A percentile compares a stretch with the other conserved stretches of the same genome.
Evolutionary conservation across 2,888 invertebrate genomes (phyloP).

Genomic region (Meiosimyza platycephala): DNA sequence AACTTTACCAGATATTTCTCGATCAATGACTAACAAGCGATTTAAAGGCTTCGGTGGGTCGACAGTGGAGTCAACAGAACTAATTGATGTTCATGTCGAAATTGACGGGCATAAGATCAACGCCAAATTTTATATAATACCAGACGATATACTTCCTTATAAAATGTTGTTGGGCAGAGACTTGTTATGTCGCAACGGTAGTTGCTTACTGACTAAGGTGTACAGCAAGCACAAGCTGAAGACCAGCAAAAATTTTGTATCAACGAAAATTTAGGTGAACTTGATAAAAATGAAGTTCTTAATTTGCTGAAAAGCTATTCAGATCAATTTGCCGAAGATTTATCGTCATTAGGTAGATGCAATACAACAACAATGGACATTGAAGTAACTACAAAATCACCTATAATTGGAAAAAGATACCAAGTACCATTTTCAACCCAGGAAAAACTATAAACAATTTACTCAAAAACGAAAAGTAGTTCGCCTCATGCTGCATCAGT

Average conservation of each 20-base stretch:
- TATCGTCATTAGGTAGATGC: constrained; percentile 37
- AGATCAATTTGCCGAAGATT: constrained; percentile 38
- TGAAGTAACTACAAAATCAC: constrained; percentile 33
- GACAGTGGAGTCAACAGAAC: constrained; percentile 31
- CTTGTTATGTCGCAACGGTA: constrained; percentile 35
- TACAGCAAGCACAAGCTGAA: too few relatives aligned
- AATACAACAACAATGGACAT: constrained; percentile 40
- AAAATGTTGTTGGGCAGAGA: too few relatives aligned
- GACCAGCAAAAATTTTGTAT: too few relatives aligned
- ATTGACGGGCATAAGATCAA: constrained; percentile 30
- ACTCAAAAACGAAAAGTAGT: constrained; percentile 26
- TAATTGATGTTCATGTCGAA: constrained; percentile 23
- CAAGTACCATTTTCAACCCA: constrained; percentile 40
- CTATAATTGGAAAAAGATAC: constrained; percentile 42
- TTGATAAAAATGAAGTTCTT: too few relatives aligned
- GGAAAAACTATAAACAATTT: constrained; percentile 36
- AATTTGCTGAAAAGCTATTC: too few relatives aligned
- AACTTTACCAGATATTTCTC: too few relatives aligned
- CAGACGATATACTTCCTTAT: too few relatives aligned
- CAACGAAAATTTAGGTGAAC: too few relatives aligned
- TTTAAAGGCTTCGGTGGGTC: too few relatives aligned
- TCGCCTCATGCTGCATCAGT: constrained; percentile 41
- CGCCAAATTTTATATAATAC: constrained; percentile 28
- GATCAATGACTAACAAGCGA: not conserved
- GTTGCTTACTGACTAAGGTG: constrained; percentile 34